A percentile compares a stretch with the other conserved stretches of the same genome.
Conservation (phyloP, 30 jellyfish, hydroid and myxozoan genomes). For the Pseudorhiza aurosa region DNA sequence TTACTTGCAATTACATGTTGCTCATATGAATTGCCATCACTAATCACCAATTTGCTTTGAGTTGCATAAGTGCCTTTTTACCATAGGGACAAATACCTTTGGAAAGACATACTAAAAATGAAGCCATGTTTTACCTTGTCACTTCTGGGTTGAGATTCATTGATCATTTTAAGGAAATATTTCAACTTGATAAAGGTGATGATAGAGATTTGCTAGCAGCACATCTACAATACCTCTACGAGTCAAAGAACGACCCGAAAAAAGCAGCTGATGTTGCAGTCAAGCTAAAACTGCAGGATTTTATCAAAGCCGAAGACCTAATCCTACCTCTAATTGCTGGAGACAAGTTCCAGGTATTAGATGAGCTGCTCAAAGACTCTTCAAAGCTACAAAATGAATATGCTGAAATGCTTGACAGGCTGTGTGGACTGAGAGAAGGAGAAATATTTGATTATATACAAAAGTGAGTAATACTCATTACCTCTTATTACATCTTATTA, state of each 20-base stretch:
- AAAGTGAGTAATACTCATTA: constrained; percentile 6
- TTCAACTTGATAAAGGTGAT: constrained; percentile 47
- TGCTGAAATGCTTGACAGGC: constrained; percentile 68
- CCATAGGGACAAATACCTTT: constrained; percentile 16
- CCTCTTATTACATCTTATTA: no score
- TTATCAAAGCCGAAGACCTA: constrained; percentile 61
- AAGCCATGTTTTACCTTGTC: constrained; percentile 66
- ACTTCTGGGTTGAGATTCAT: constrained; percentile 34
- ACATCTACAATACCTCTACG: constrained; percentile 25
- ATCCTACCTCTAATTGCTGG: constrained; percentile 78
- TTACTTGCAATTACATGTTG: background rate
- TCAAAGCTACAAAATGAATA: constrained; percentile 59
- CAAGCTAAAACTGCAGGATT: constrained; percentile 70
- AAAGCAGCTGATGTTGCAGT: constrained; percentile 72
- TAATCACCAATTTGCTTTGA: background rate
- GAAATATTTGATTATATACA: constrained; percentile 62
- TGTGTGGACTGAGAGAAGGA: constrained; percentile 80
- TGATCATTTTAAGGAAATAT: constrained; percentile 26
- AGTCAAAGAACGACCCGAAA: constrained; percentile 67
- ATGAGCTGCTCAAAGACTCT: constrained; percentile 56
- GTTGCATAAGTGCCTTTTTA: background rate
- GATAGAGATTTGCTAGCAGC: constrained; percentile 37
- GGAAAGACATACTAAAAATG: constrained; percentile 20
- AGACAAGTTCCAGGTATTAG: constrained; percentile 91
- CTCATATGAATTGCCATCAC: background rate